Evolutionary conservation across 2,888 invertebrate genomes (phyloP), one percentile per base, ranked within the genome.

Genomic region (Epinotia nisella): DNA sequence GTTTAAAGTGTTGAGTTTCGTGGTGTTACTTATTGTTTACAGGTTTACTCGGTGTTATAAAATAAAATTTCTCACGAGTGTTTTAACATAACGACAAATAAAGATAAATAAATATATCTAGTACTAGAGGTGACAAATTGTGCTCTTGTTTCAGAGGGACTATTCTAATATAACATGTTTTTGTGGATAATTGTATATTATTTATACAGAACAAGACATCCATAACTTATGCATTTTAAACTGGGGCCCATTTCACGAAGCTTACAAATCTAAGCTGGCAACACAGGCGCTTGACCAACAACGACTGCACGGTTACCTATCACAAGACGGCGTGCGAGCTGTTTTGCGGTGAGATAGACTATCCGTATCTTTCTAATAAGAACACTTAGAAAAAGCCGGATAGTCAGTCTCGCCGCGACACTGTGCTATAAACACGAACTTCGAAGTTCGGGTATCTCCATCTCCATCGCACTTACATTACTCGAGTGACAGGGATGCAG

Each of bases 61-160:
- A 49, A 49, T n/a, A 5, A 49, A n/a, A n/a, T n/a, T n/a, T n/a
- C 1, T 35, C 35, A 35, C 35, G 35, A 9, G 35, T 35, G 35
- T 35, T 35, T 35, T 35, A 35, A 35, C 35, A 35, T 35, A 35
- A 35, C 35, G 35, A 35, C 35, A 35, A 21, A 53, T 35, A 53
- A 60, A 69, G 39, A 61, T 61, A 69, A 59, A 51, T 65, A 13
- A 5, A n/a, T 64, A 64, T 51, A 59, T n/a, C 35, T 49, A 17
- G 29, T 59, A 59, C 49, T 51, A 51, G 19, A 51, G 55, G 41
- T 21, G 51, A 41, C 35, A 55, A n/a, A 41, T 69, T 69, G 19
- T 53, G 24, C 24, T 51, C 51, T 21, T 55, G 55, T 64, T 65
- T 15, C 55, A 41, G 65, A 17, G 51, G 19, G 9, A 55, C 15